A percentile compares a stretch with the other conserved stretches of the same genome.
Conservation (phyloP, 2,888 invertebrate genomes). For the Isoperla grammatica region DNA sequence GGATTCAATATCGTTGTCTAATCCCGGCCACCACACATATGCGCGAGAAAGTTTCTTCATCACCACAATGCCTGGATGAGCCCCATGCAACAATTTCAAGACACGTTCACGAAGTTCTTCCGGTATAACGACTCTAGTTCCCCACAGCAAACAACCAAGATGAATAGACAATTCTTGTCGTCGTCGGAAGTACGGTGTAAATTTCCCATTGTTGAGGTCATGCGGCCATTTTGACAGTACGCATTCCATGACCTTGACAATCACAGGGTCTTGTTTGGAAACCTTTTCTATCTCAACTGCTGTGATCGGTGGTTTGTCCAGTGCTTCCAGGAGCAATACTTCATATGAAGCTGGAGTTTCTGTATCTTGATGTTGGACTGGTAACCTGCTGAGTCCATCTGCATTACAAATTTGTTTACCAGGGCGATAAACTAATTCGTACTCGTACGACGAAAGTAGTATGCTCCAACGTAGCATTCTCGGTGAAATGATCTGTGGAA, state of each 20-base stretch:
- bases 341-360: too few relatives aligned
- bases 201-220: too few relatives aligned
- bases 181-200: too few relatives aligned
- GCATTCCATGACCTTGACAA: too few relatives aligned
- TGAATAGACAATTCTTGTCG: background rate
- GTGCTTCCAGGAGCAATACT: too few relatives aligned
- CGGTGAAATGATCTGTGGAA: constrained; percentile 14
- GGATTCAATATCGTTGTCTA: too few relatives aligned
- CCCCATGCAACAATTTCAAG: background rate
- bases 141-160: constrained; percentile 30
- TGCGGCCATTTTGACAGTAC: too few relatives aligned
- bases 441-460: background rate
- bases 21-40: too few relatives aligned
- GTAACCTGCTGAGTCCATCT: constrained; percentile 24
- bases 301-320: too few relatives aligned
- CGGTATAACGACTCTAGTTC: constrained; percentile 30
- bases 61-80: background rate
- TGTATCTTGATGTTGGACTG: background rate
- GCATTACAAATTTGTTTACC: constrained; percentile 12
- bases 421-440: background rate
- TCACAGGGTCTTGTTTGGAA: too few relatives aligned
- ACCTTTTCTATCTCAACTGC: too few relatives aligned
- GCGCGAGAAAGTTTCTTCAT: too few relatives aligned
- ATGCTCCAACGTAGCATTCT: constrained; percentile 7
- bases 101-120: constrained; percentile 7